A percentile compares a stretch with the other conserved stretches of the same genome.
Conservation (phyloP, 2,797 vertebrate genomes). For the Rhinella marina region DNA sequence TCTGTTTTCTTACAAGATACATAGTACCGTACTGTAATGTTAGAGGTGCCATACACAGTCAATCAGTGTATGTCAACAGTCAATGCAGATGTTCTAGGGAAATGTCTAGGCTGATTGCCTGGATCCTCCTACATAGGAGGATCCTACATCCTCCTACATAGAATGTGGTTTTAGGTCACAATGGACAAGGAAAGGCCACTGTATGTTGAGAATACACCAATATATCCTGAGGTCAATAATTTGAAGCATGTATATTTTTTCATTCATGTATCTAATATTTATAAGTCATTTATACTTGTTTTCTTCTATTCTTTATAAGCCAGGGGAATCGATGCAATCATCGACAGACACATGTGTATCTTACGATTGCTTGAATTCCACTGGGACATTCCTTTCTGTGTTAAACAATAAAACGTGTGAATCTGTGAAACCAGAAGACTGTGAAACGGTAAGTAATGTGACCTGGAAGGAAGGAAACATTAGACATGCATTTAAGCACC, state of each 20-base stretch:
- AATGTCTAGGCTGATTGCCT: too few species aligned
- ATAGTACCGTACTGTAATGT: too few species aligned
- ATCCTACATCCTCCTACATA: not conserved
- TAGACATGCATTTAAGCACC: not conserved
- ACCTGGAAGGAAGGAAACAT: not conserved
- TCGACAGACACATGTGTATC: not conserved
- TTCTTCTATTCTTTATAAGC: constrained; percentile 15
- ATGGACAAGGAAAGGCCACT: not conserved
- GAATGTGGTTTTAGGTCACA: not conserved
- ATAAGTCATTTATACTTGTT: not conserved
- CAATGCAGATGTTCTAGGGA: too few species aligned
- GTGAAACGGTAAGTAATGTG: constrained; percentile 44
- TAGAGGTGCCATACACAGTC: too few species aligned
- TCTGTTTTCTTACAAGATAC: too few species aligned
- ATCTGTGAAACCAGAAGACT: not conserved
- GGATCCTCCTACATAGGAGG: not conserved
- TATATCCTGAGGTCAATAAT: too few species aligned
- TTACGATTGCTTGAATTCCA: not conserved
- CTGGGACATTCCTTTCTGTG: not conserved
- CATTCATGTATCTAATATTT: not conserved
- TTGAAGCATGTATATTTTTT: not conserved
- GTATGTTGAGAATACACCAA: not conserved
- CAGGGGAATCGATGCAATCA: not conserved
- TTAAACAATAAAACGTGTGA: not conserved
- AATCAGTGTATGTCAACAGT: too few species aligned